Evolutionary conservation across 2,797 vertebrate species (phyloP).

Genomic region (Oreochromis grahami): DNA sequence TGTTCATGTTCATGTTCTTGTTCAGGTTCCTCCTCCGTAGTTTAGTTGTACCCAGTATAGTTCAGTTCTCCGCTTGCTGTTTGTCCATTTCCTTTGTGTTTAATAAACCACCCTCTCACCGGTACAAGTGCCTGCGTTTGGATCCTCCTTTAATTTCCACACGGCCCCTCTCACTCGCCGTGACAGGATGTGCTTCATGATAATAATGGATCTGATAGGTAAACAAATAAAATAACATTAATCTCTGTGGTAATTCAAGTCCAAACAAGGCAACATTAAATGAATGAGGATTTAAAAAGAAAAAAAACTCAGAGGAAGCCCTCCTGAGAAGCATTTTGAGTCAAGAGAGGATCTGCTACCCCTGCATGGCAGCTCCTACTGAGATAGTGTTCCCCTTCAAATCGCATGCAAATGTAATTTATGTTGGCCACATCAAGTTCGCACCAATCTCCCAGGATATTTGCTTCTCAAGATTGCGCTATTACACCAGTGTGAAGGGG

Average conservation of each 20-base stretch:
- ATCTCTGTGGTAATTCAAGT: neutral
- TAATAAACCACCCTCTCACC: too few relatives aligned
- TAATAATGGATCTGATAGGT: neutral
- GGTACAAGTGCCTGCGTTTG: too few relatives aligned
- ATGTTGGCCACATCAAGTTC: constrained; percentile 23
- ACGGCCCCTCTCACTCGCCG: too few relatives aligned
- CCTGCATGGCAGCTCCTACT: constrained; percentile 1
- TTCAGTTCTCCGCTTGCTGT: too few relatives aligned
- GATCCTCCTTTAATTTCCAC: too few relatives aligned
- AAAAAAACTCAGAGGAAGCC: neutral
- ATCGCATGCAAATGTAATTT: constrained; percentile 64
- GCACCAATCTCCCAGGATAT: constrained; percentile 37
- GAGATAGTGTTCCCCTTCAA: constrained; percentile 8
- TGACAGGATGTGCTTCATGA: neutral
- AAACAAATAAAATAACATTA: neutral
- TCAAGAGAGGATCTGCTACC: constrained; percentile 6
- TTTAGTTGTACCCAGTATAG: too few relatives aligned
- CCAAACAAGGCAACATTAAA: neutral
- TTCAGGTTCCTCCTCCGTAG: too few relatives aligned
- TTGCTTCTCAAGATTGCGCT: constrained; percentile 47
- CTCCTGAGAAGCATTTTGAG: neutral
- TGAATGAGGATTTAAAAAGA: neutral
- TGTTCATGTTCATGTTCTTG: too few relatives aligned
- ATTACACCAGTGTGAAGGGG: neutral
- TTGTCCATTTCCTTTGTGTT: too few relatives aligned